phyloP scores from a whole-genome alignment of 2,888 invertebrate genomes.

The Acanthosepion pharaonis region DNA sequence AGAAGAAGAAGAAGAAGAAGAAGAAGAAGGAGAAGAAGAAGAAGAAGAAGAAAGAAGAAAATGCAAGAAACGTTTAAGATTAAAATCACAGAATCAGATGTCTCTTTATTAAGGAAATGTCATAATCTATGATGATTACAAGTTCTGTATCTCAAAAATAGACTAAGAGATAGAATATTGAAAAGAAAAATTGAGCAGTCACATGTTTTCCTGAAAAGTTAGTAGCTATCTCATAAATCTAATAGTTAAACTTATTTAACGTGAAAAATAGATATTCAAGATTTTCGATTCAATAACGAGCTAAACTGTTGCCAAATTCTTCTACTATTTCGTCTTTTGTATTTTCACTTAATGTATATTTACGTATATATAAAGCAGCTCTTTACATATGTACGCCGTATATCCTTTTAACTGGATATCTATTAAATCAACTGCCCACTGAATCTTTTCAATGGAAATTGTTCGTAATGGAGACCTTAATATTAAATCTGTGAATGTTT shows the following conservation, averaged over 20 bases:
- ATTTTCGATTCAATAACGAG: neutral
- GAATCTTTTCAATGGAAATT: conserved; percentile 21
- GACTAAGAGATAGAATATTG: no score
- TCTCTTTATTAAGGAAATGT: no score
- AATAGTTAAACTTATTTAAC: neutral
- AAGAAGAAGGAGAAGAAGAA: no score
- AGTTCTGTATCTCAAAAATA: no score
- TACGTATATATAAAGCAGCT: neutral
- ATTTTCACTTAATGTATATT: neutral
- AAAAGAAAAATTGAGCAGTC: no score
- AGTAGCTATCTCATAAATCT: neutral
- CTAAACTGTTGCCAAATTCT: neutral
- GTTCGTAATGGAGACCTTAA: conserved; percentile 12
- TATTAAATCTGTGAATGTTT: conserved; percentile 8
- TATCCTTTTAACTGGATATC: neutral
- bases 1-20: no score
- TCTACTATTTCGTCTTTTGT: neutral
- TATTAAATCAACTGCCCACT: neutral
- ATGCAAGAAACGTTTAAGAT: no score
- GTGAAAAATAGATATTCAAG: neutral
- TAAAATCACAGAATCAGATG: no score
- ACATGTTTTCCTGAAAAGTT: no score
- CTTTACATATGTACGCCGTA: neutral
- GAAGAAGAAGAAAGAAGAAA: no score
- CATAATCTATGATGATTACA: no score